Evolutionary conservation across 2,888 invertebrate species (phyloP).

Genomic region (Ptychoptera albimana): DNA sequence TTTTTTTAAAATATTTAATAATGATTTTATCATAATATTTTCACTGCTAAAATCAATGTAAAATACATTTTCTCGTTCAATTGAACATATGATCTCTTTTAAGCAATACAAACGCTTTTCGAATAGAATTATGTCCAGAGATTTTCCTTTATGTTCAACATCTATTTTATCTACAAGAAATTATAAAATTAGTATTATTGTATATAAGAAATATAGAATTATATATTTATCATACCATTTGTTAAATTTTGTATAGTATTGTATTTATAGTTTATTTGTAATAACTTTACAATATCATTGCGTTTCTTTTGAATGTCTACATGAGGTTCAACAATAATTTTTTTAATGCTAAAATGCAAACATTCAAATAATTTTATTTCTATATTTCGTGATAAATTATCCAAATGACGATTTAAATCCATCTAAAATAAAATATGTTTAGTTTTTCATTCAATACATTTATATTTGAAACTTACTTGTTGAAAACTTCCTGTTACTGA

Average conservation of each 20-base stretch:
- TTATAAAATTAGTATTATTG: no score
- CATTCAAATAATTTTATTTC: constrained; percentile 17
- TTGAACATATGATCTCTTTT: constrained; percentile 12
- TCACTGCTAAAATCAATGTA: constrained; percentile 14
- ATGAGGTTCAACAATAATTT: no score
- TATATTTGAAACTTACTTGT: constrained; percentile 42
- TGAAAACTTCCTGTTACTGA: constrained; percentile 77
- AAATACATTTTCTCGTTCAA: not conserved
- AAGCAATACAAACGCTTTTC: constrained; percentile 19
- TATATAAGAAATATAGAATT: no score
- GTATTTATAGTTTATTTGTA: no score
- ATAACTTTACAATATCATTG: no score
- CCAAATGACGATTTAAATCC: constrained; percentile 41
- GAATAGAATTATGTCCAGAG: constrained; percentile 22
- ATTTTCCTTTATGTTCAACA: constrained; percentile 11
- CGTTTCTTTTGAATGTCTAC: no score
- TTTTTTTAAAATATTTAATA: constrained; percentile 21
- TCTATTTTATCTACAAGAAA: not conserved
- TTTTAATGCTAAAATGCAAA: constrained; percentile 15
- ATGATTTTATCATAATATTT: constrained; percentile 1
- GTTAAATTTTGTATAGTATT: not conserved
- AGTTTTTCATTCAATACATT: not conserved
- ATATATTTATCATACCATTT: constrained; percentile 13
- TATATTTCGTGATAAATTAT: constrained; percentile 37
- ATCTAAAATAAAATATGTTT: constrained; percentile 16